These are phyloP conservation scores for Plebejus melissa DNA, from an alignment of 2,888 invertebrate species.

Conservation along the genomic window DNA sequence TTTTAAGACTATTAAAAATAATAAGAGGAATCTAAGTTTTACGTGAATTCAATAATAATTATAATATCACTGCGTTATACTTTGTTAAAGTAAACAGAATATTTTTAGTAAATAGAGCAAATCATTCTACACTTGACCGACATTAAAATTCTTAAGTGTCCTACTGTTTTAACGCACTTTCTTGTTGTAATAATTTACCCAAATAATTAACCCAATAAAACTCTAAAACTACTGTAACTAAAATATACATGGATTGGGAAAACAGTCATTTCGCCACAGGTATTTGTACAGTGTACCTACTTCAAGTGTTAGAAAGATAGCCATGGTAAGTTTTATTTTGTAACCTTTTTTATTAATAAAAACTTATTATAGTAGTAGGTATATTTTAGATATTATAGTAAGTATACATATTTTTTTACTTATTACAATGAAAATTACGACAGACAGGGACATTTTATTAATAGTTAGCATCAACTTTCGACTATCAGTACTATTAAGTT, in stretches of 20 bases:
- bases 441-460: no score
- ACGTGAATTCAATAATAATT: no score
- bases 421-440: no score
- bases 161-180: not conserved
- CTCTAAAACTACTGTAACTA: conserved; percentile 3
- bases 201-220: conserved; percentile 21
- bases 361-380: no score
- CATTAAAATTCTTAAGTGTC: not conserved
- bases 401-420: no score
- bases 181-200: not conserved
- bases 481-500: no score
- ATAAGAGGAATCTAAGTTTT: no score
- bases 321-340: conserved; percentile 21
- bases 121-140: not conserved
- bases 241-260: not conserved
- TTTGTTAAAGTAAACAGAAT: not conserved
- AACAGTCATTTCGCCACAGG: conserved; percentile 3
- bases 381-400: no score
- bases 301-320: not conserved
- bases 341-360: not conserved
- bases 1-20: no score
- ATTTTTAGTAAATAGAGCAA: not conserved
- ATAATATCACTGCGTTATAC: no score
- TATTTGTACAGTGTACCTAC: not conserved
- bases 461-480: no score